Percentiles rank a stretch among this genome's conserved stretches.
Evolutionary conservation across 2,888 invertebrate species (phyloP).

Genomic region (Epistrophe eligans): DNA sequence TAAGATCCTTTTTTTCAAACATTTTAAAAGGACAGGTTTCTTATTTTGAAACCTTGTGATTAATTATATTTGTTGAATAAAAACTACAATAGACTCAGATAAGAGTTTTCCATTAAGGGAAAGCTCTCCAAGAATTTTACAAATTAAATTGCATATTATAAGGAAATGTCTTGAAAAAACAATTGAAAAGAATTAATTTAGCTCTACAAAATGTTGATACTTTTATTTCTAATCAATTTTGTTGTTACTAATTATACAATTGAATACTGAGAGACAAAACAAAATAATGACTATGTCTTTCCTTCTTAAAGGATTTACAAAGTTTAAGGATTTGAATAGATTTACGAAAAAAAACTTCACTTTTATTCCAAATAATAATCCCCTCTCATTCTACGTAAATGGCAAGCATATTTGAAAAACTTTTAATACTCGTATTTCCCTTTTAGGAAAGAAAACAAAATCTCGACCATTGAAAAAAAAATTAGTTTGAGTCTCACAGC

Average conservation of each 20-base stretch:
- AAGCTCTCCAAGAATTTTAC: no score
- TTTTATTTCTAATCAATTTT: not conserved
- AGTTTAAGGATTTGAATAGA: not conserved
- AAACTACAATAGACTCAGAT: no score
- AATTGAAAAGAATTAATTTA: not conserved
- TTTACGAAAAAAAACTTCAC: not conserved
- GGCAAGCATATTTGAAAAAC: not conserved
- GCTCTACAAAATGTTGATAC: not conserved
- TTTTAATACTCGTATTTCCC: not conserved
- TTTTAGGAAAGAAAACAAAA: not conserved
- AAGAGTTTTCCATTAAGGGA: no score
- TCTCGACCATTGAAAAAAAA: not conserved
- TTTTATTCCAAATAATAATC: not conserved
- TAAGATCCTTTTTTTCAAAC: no score
- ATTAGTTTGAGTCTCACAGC: not conserved
- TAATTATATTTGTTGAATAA: no score
- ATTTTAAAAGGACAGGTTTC: no score
- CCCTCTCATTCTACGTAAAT: not conserved
- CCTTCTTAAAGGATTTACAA: not conserved
- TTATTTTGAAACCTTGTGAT: no score
- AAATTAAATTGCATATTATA: not conserved
- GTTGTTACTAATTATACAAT: not conserved
- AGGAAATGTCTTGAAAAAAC: not conserved
- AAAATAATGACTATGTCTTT: not conserved
- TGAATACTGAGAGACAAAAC: not conserved